phyloP scores from a whole-genome alignment of 2,888 invertebrate species.

The Choreutis nemorana region DNA sequence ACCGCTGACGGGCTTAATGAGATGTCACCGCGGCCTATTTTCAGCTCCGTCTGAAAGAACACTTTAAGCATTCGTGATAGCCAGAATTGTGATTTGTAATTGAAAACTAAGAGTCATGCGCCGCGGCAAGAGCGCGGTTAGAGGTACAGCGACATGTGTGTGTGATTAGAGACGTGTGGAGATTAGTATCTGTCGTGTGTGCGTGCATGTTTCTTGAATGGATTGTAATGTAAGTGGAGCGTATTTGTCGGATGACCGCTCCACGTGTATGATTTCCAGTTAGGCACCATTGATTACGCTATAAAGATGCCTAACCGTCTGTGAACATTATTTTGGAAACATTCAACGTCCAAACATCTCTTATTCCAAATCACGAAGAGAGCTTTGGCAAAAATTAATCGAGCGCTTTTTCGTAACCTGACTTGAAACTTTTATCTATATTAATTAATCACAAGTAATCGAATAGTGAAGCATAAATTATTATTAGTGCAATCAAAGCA shows the following conservation, averaged over 20 bases:
- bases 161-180: constrained; percentile 1
- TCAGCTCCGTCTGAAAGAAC: constrained; percentile 27
- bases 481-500: constrained; percentile 10
- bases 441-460: constrained; percentile 4
- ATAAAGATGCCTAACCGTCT: constrained; percentile 22
- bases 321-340: too few species aligned
- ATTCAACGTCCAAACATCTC: too few species aligned
- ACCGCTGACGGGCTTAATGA: constrained; percentile 59
- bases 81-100: too few species aligned
- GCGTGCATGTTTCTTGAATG: constrained; percentile 38
- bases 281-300: constrained; percentile 37
- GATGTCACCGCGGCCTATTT: constrained; percentile 60
- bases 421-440: constrained; percentile 5
- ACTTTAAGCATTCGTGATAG: constrained; percentile 17
- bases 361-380: too few species aligned
- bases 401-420: too few species aligned
- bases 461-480: constrained; percentile 3
- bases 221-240: constrained; percentile 45
- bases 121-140: constrained; percentile 3
- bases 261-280: constrained; percentile 27
- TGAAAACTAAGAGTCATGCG: constrained; percentile 22
- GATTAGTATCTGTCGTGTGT: constrained; percentile 9
- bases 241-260: constrained; percentile 34
- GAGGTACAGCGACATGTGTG: neutral
- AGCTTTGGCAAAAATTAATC: too few species aligned